These are phyloP conservation scores for Dolichotis patagonum DNA, from an alignment of 2,113 vertebrate species.

Conservation along the genomic window DNA sequence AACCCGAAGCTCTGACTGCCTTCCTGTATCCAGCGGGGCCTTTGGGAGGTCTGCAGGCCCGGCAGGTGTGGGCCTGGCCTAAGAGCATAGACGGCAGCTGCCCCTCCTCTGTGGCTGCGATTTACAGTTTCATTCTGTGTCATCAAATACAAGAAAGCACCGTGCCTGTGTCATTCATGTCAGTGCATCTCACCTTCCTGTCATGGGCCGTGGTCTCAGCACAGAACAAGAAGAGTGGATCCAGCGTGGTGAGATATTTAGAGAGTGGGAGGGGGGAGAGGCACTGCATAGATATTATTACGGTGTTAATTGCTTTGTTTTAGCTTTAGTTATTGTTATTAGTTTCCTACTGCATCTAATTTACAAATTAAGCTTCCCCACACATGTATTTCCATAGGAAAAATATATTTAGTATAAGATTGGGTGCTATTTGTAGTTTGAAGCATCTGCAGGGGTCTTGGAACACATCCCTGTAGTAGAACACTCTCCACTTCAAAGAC, in stretches of 20 bases:
- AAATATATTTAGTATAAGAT: too few relatives aligned
- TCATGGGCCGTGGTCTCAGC: background rate
- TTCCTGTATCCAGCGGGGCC: background rate
- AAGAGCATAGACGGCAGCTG: background rate
- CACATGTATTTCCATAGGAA: background rate
- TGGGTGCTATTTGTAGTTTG: background rate
- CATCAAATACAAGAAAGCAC: background rate
- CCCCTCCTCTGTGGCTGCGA: background rate
- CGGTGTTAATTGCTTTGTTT: background rate
- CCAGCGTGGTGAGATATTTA: background rate
- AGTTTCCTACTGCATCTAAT: background rate
- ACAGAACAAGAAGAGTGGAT: too few relatives aligned
- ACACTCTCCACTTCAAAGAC: background rate
- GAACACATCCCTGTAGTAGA: background rate
- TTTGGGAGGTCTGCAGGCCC: background rate
- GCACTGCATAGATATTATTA: background rate
- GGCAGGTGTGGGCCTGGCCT: background rate
- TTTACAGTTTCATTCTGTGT: background rate
- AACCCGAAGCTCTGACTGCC: background rate
- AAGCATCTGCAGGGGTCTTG: background rate
- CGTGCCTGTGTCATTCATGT: too few relatives aligned
- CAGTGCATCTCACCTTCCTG: too few relatives aligned
- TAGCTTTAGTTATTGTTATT: background rate
- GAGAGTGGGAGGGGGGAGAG: background rate
- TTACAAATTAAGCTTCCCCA: background rate